Base-by-base conservation (phyloP, 2,797 vertebrate genomes). In the Acestrorhynchus altus region DNA sequence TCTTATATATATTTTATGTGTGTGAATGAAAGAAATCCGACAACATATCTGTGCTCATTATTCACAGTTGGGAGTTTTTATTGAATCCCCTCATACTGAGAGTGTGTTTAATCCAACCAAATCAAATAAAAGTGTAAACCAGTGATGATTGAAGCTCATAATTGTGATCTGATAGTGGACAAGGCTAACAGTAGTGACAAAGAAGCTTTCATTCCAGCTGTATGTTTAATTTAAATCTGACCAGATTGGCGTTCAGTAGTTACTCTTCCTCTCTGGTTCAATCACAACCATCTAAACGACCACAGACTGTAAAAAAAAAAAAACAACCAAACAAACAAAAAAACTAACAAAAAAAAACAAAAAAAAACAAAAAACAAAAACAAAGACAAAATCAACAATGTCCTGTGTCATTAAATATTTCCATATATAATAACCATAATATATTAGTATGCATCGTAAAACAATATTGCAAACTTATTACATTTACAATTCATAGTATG, bases 351-450 rank as follows among this genome's bases (percentile, higher is more conserved):
- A 31, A 84, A 39, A 61, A 15, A 12, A 44, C 6, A 72, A 86
- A 88, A 86, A 83, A 77, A 77, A 74, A 57, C 89, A 86, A 77
- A 56, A 79, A 78, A 77, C 81, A 88, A 92, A 86, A 88, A 89
- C 91, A 88, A 81, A 77, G 95, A 94, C 88, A 94, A 96, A 96
- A 95, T 95, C 93, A 95, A 97, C 96, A 96, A 95, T 94, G 95
- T 96, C 91, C 93, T 91, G 91, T 95, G 95, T 97, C 95, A 98
- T 98, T 98, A 98, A 99, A 99, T 98, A 99, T 97, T 97, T 98
- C 96, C 96, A 96, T 98, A 98, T 97, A 97, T 96, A 97, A 97
- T 97, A 96, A 97, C 96, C 94, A 94, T 97, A 98, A 98, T 99
- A 98, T 98, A 99, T 99, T 99, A 99, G 97, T 98, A 98, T 95